Percentiles rank a stretch among this genome's conserved stretches.
Conservation (phyloP, 2,888 invertebrate genomes). For the Aspidapion aeneum region DNA sequence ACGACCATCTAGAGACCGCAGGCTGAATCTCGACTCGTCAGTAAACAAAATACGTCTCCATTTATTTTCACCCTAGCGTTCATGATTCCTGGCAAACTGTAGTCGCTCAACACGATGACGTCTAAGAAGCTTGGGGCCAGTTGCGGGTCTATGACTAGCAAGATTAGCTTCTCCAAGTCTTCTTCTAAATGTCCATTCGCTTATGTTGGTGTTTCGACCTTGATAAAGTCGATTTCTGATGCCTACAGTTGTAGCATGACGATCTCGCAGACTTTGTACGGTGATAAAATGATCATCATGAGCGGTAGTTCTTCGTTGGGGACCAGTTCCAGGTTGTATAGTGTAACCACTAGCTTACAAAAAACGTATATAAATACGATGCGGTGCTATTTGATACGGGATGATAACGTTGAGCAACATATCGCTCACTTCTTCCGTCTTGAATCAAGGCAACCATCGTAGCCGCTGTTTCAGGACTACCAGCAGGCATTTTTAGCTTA, state of each 20-base stretch:
- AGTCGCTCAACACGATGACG: too few relatives aligned
- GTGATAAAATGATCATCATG: not conserved
- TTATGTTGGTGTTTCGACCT: not conserved
- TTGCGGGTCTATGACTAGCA: constrained; percentile 2
- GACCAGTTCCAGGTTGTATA: not conserved
- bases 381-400: not conserved
- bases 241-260: too few relatives aligned
- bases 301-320: not conserved
- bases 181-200: too few relatives aligned
- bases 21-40: constrained; percentile 13
- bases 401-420: not conserved
- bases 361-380: not conserved
- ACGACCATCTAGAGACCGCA: too few relatives aligned
- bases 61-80: too few relatives aligned
- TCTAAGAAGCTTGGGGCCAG: constrained; percentile 8
- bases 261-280: not conserved
- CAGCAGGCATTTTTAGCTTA: too few relatives aligned
- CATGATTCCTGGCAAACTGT: too few relatives aligned
- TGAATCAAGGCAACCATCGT: not conserved
- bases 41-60: constrained; percentile 11
- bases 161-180: too few relatives aligned
- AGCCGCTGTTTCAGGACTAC: too few relatives aligned
- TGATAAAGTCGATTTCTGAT: too few relatives aligned
- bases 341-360: not conserved
- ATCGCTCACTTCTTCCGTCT: not conserved